Percentiles rank a stretch among this genome's conserved stretches.
These are phyloP conservation scores for Limnephilus rhombicus DNA, from an alignment of 2,888 invertebrate genomes.

Conservation along the genomic window DNA sequence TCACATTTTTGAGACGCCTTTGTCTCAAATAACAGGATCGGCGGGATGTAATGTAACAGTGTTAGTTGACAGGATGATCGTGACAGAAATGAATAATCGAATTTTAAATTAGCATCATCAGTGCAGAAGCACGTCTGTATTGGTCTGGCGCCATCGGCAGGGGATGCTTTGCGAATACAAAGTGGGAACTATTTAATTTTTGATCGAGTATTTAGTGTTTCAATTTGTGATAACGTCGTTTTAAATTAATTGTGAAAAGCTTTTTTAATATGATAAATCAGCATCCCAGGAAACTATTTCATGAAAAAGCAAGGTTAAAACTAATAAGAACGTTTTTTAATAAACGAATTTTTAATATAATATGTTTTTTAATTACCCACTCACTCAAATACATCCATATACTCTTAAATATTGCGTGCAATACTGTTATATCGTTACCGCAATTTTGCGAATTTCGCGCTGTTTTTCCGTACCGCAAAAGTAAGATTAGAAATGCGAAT, in stretches of 20 bases:
- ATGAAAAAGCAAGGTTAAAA: neutral
- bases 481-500: no score
- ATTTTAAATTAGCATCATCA: constrained; percentile 60
- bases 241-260: neutral
- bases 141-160: constrained; percentile 29
- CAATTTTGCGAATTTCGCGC: no score
- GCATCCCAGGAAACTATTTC: no score
- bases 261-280: neutral
- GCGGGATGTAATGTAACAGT: constrained; percentile 26
- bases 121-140: constrained; percentile 39
- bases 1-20: constrained; percentile 3
- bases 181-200: neutral
- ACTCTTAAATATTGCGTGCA: no score
- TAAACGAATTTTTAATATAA: no score
- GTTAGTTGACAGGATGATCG: constrained; percentile 21
- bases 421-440: no score
- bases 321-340: neutral
- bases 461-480: no score
- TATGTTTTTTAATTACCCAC: no score
- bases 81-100: constrained; percentile 57
- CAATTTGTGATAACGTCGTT: neutral
- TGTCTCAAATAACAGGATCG: constrained; percentile 12
- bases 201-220: neutral
- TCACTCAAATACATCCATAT: no score
- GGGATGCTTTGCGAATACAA: neutral